Percentiles rank a stretch among this genome's conserved stretches.
Conservation (phyloP, 2,113 vertebrate genomes). For the Cephalopholis sonnerati region DNA sequence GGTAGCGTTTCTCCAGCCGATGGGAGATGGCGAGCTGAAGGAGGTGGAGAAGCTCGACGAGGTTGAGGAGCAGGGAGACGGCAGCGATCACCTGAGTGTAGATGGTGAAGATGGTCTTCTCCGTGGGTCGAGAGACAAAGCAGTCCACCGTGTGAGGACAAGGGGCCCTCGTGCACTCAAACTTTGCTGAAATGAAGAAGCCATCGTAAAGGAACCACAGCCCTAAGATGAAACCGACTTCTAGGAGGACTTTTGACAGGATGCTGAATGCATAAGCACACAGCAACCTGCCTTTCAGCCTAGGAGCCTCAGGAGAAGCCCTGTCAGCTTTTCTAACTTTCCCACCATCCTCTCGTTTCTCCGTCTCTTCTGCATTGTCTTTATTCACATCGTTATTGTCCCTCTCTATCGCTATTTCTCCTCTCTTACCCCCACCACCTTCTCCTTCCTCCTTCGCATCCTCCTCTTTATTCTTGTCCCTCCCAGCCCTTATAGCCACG, state of each 20-base stretch:
- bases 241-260: constrained; percentile 89
- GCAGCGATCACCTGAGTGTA: constrained; percentile 92
- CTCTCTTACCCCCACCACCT: constrained; percentile 54
- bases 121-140: constrained; percentile 95
- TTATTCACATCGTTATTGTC: constrained; percentile 68
- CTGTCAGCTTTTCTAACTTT: constrained; percentile 21
- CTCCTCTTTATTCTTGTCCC: constrained; percentile 80
- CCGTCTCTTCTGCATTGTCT: constrained; percentile 47
- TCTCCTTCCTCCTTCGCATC: constrained; percentile 44
- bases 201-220: constrained; percentile 93
- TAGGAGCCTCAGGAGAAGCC: constrained; percentile 35
- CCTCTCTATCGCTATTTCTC: constrained; percentile 61
- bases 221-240: constrained; percentile 91
- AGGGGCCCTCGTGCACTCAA: constrained; percentile 87
- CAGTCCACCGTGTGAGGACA: constrained; percentile 95
- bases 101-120: constrained; percentile 97
- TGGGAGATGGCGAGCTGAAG: constrained; percentile 81
- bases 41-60: constrained; percentile 91
- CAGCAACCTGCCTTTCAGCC: constrained; percentile 88
- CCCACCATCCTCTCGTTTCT: constrained; percentile 32
- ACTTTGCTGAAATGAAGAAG: constrained; percentile 88
- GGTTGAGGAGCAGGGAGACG: constrained; percentile 91
- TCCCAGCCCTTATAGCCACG: constrained; percentile 86
- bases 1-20: constrained; percentile 73
- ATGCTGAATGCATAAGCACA: constrained; percentile 91